A percentile compares a stretch with the other conserved stretches of the same genome.
phyloP scores from a whole-genome alignment of 1,140 invertebrate genomes.

The Drosophila trapezifrons region DNA sequence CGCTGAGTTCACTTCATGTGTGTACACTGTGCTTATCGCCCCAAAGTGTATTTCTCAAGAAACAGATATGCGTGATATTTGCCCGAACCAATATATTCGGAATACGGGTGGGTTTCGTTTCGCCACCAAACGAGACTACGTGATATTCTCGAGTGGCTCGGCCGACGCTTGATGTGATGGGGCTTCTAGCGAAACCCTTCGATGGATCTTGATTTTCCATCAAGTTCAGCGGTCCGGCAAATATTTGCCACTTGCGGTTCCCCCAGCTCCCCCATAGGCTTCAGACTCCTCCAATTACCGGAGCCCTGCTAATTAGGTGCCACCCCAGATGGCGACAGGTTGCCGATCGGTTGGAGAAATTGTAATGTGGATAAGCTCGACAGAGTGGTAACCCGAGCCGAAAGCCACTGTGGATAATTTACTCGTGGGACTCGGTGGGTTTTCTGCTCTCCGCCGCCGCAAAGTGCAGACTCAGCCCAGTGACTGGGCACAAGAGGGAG shows the following conservation, averaged over 20 bases:
- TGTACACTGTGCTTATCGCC: conserved; percentile 31
- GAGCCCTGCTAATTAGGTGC: conserved; percentile 48
- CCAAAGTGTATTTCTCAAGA: conserved; percentile 34
- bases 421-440: conserved; percentile 68
- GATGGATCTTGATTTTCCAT: conserved; percentile 28
- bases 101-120: conserved; percentile 18
- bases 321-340: conserved; percentile 48
- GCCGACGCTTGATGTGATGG: conserved; percentile 5
- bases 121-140: conserved; percentile 28
- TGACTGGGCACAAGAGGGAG: conserved; percentile 49
- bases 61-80: conserved; percentile 48
- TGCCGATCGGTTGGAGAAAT: conserved; percentile 47
- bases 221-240: conserved; percentile 50
- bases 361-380: conserved; percentile 31
- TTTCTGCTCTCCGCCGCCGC: conserved; percentile 34
- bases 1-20: conserved; percentile 1
- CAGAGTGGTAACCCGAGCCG: conserved; percentile 62
- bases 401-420: conserved; percentile 69
- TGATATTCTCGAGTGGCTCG: conserved; percentile 39
- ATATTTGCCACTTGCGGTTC: conserved; percentile 35
- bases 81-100: conserved; percentile 10
- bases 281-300: conserved; percentile 56
- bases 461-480: conserved; percentile 73
- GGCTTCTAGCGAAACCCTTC: conserved; percentile 21
- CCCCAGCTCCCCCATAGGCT: conserved; percentile 6